Evolutionary conservation across 2,113 vertebrate species (phyloP).

Genomic region (Poicephalus gulielmi): DNA sequence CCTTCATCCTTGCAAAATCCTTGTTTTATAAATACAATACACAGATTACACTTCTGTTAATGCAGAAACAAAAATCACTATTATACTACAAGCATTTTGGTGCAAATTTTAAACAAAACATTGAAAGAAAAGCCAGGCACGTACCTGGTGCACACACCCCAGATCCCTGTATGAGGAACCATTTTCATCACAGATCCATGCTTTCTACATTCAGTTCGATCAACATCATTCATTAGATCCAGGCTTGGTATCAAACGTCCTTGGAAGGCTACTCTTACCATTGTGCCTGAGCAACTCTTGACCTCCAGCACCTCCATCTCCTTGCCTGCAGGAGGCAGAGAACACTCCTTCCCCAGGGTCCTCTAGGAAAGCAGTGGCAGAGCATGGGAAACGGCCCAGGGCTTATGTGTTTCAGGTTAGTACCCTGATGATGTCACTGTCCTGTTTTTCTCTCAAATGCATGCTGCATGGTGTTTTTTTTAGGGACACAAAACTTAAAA

Average conservation of each 20-base stretch:
- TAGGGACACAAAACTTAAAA: not conserved
- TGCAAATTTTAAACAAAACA: not conserved
- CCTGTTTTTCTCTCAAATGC: not conserved
- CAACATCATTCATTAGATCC: not conserved
- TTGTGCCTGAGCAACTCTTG: rapidly evolving
- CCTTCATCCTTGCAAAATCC: not conserved
- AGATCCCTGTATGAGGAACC: not conserved
- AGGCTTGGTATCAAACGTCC: not conserved
- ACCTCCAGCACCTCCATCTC: not conserved
- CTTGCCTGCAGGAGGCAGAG: not conserved
- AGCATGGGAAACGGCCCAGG: not conserved
- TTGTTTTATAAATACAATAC: not conserved
- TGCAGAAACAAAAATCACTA: not conserved
- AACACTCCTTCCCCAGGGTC: not conserved
- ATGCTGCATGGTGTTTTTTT: not conserved
- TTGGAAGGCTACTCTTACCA: not conserved
- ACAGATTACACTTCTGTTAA: not conserved
- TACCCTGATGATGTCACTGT: not conserved
- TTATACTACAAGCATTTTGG: not conserved
- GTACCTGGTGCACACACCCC: rapidly evolving
- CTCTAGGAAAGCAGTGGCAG: rapidly evolving
- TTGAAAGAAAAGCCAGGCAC: not conserved
- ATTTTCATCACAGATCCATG: not conserved
- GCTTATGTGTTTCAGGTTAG: not conserved
- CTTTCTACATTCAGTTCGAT: not conserved